Conservation (phyloP, 2,888 invertebrate genomes). For the Amiota minor region DNA sequence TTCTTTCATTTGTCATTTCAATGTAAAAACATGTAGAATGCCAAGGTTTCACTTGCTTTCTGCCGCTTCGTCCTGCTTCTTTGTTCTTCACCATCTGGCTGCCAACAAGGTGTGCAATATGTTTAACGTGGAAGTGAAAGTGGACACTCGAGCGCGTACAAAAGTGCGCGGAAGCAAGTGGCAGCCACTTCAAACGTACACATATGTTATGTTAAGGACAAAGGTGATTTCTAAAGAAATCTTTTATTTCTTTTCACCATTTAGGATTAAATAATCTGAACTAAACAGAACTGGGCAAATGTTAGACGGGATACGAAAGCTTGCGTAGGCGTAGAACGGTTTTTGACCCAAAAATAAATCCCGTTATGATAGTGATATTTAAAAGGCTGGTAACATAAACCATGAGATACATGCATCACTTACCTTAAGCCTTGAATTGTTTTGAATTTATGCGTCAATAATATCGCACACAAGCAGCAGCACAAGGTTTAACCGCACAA, state of each 20-base stretch:
- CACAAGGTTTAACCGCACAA: slow-evolving; percentile 1
- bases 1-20: slow-evolving; percentile 3
- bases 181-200: not conserved
- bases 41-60: not conserved
- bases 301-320: too few relatives aligned
- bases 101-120: slow-evolving; percentile 2
- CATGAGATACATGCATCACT: not conserved
- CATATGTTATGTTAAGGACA: too few relatives aligned
- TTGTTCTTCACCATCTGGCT: not conserved
- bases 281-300: too few relatives aligned
- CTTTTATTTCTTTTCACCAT: too few relatives aligned
- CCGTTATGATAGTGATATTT: not conserved
- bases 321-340: not conserved
- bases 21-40: too few relatives aligned
- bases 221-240: too few relatives aligned
- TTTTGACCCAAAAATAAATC: not conserved
- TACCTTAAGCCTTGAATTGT: not conserved
- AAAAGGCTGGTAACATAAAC: not conserved
- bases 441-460: slow-evolving; percentile 1
- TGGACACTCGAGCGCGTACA: not conserved
- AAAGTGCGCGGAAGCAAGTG: not conserved
- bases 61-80: not conserved
- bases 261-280: too few relatives aligned
- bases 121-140: not conserved
- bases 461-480: not conserved